Conservation (phyloP, 2,113 vertebrate genomes). For the Pleuronectes platessa region DNA sequence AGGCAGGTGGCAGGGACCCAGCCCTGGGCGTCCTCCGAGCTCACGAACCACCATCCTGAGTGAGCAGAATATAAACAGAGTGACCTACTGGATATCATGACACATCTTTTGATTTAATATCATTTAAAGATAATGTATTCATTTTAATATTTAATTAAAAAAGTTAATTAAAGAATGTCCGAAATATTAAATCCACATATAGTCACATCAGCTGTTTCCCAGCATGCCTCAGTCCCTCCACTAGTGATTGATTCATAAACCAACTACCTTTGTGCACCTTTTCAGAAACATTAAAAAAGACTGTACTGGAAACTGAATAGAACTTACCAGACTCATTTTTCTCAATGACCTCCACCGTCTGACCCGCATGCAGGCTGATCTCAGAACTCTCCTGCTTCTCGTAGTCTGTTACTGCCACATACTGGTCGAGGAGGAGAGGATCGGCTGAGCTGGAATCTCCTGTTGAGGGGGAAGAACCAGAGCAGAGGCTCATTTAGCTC, state of each 20-base stretch:
- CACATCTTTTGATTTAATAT: too few relatives aligned
- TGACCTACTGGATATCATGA: neutral
- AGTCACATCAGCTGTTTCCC: too few relatives aligned
- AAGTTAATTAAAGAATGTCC: too few relatives aligned
- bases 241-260: neutral
- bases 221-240: neutral
- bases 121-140: too few relatives aligned
- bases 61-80: neutral
- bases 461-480: constrained; percentile 27
- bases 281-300: neutral
- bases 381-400: constrained; percentile 99
- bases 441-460: constrained; percentile 88
- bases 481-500: constrained; percentile 14
- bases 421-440: constrained; percentile 94
- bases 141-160: too few relatives aligned
- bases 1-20: constrained; percentile 98
- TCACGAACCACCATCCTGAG: constrained; percentile 99
- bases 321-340: constrained; percentile 96
- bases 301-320: neutral
- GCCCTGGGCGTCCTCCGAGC: constrained; percentile 94
- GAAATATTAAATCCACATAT: too few relatives aligned
- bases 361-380: constrained; percentile 94
- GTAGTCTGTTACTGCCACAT: constrained; percentile 94
- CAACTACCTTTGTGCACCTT: neutral
- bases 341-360: constrained; percentile 98